Percentiles rank a stretch among this genome's conserved stretches.
Conservation (phyloP, 2,797 vertebrate species). For the Hoplostethus atlanticus region DNA sequence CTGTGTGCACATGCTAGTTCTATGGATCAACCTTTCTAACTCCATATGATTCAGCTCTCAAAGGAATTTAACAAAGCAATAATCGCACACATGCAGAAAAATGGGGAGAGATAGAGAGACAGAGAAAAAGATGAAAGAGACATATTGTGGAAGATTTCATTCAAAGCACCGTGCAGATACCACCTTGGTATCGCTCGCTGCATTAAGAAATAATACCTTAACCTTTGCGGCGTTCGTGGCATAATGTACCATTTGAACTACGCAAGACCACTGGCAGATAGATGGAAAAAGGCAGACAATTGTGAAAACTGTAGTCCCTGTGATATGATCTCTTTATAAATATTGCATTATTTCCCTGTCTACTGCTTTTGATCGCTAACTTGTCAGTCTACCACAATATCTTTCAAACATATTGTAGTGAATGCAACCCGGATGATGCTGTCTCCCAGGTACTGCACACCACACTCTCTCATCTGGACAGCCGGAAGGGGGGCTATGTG, state of each 20-base stretch:
- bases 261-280: not conserved
- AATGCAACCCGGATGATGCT: constrained; percentile 22
- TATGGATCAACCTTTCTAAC: not conserved
- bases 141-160: too few relatives aligned
- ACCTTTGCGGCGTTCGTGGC: not conserved
- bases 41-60: constrained; percentile 16
- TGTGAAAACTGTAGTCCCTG: not conserved
- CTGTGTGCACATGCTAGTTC: too few relatives aligned
- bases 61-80: too few relatives aligned
- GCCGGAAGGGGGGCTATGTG: too few relatives aligned
- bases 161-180: too few relatives aligned
- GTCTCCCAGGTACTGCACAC: too few relatives aligned
- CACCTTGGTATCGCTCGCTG: too few relatives aligned
- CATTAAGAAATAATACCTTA: not conserved
- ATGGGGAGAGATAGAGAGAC: too few relatives aligned
- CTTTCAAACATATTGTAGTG: constrained; percentile 3
- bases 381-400: constrained; percentile 2
- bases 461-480: too few relatives aligned
- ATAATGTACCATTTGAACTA: not conserved
- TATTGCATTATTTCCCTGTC: constrained; percentile 30
- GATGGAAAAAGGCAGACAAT: too few relatives aligned
- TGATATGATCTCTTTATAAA: constrained; percentile 15
- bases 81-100: not conserved
- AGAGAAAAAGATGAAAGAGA: too few relatives aligned
- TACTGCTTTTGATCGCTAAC: constrained; percentile 21